Evolutionary conservation across 1,140 invertebrate species (phyloP).

Genomic region (Wiebesia pumilae): DNA sequence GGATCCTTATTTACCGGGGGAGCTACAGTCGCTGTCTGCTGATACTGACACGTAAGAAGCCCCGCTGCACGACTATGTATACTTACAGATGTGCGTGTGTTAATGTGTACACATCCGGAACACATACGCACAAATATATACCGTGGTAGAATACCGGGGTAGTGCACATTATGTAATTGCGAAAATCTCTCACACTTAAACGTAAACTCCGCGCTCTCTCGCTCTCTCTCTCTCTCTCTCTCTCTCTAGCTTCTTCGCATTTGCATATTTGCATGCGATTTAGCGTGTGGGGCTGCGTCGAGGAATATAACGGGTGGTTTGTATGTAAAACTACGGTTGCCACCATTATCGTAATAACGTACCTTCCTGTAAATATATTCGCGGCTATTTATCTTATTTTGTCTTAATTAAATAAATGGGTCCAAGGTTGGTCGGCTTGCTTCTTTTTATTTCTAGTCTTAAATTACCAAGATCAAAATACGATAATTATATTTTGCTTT

Average conservation of each 20-base stretch:
- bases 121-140: neutral
- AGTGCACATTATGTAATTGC: conserved; percentile 29
- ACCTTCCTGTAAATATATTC: neutral
- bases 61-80: neutral
- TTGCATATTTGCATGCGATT: conserved; percentile 34
- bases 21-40: neutral
- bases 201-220: neutral
- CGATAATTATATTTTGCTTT: neutral
- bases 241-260: neutral
- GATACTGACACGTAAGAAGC: neutral
- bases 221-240: neutral
- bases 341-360: conserved; percentile 9
- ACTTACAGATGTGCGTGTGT: neutral
- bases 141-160: too few species aligned
- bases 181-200: neutral
- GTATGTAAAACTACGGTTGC: neutral
- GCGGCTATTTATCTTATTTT: neutral
- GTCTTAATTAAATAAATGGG: neutral
- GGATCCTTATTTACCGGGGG: neutral
- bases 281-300: neutral
- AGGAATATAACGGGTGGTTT: neutral
- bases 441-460: neutral
- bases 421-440: neutral
- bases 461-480: neutral
- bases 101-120: too few species aligned